A percentile compares a stretch with the other conserved stretches of the same genome.
These are phyloP conservation scores for Pseudomyrmex dendroicus DNA, from an alignment of 1,140 invertebrate species.

Conservation along the genomic window DNA sequence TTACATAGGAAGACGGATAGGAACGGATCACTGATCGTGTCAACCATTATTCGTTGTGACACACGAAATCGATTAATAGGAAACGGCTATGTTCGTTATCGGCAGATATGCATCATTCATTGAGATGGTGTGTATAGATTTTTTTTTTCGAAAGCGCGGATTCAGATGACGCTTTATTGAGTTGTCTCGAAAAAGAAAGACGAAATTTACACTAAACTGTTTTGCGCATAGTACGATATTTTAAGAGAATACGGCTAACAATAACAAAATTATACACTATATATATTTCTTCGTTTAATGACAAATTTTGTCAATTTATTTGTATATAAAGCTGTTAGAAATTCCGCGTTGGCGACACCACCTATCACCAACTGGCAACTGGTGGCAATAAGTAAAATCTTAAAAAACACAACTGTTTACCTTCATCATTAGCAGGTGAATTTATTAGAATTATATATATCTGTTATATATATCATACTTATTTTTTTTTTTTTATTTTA, in stretches of 20 bases:
- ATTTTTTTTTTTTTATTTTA: too few relatives aligned
- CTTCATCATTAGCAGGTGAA: too few relatives aligned
- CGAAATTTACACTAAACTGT: constrained; percentile 9
- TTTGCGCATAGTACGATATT: neutral
- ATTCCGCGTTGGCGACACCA: too few relatives aligned
- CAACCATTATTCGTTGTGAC: constrained; percentile 67
- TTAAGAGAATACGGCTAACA: neutral
- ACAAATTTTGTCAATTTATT: too few relatives aligned
- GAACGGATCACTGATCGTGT: constrained; percentile 67
- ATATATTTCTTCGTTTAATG: too few relatives aligned
- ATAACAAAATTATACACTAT: too few relatives aligned
- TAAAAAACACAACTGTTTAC: too few relatives aligned
- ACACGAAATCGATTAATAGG: constrained; percentile 69
- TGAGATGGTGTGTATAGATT: neutral
- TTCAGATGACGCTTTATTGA: neutral
- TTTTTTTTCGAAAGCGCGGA: constrained; percentile 31
- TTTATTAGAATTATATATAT: too few relatives aligned
- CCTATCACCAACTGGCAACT: too few relatives aligned
- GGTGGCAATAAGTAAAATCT: too few relatives aligned
- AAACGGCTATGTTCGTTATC: constrained; percentile 63
- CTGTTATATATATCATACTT: too few relatives aligned
- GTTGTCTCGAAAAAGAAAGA: constrained; percentile 21
- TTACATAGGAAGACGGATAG: constrained; percentile 66
- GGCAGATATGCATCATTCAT: constrained; percentile 54
- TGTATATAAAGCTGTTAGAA: too few relatives aligned